A percentile compares a stretch with the other conserved stretches of the same genome.
Conservation (phyloP, 2,797 vertebrate species). For the Carapus acus region DNA sequence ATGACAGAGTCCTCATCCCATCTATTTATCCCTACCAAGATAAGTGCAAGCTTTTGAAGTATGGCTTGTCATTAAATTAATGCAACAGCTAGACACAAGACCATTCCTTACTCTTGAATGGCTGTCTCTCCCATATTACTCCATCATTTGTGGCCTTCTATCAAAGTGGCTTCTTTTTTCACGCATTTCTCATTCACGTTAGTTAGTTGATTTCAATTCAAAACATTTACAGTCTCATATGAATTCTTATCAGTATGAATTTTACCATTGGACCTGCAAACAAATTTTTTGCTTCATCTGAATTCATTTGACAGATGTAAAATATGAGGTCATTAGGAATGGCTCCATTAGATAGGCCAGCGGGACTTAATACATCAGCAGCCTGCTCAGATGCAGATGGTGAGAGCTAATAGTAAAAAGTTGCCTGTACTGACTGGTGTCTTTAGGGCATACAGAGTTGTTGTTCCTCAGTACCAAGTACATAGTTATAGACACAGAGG, state of each 20-base stretch:
- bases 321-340: conserved; percentile 68
- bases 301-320: conserved; percentile 61
- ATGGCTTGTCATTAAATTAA: conserved; percentile 42
- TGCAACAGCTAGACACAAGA: conserved; percentile 27
- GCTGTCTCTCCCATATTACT: conserved; percentile 34
- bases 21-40: neutral
- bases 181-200: conserved; percentile 50
- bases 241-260: conserved; percentile 28
- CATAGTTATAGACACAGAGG: conserved; percentile 69
- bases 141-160: conserved; percentile 36
- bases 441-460: conserved; percentile 59
- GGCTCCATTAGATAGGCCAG: conserved; percentile 58
- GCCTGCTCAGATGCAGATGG: conserved; percentile 41
- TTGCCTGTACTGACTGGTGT: conserved; percentile 55
- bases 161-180: conserved; percentile 29
- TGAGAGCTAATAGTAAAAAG: conserved; percentile 17
- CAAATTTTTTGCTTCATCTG: conserved; percentile 43
- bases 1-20: conserved; percentile 33
- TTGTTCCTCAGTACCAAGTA: conserved; percentile 70
- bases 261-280: conserved; percentile 37
- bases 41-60: conserved; percentile 17
- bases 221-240: conserved; percentile 51
- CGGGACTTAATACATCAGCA: conserved; percentile 54
- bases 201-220: conserved; percentile 42
- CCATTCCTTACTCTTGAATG: conserved; percentile 39